Base-by-base conservation (phyloP, 2,113 vertebrate genomes). In the Takifugu flavidus region DNA sequence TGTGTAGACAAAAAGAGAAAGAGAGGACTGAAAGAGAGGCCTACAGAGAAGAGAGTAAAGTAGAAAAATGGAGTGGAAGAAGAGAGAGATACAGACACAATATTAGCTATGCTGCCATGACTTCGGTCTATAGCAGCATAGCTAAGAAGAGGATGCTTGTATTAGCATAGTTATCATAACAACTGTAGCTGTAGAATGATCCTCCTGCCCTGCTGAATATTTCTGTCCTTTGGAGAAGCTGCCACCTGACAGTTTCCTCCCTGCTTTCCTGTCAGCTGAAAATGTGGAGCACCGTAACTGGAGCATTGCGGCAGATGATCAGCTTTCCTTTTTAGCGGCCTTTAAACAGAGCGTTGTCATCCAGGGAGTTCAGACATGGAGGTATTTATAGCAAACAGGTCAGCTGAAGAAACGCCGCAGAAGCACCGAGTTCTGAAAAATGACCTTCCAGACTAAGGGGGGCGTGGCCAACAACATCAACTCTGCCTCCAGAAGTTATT, bases 361-460 rank as follows among this genome's bases (percentile, higher is more conserved):
- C 84, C 78, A 63, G 76, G 78, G 87, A 88, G 72, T 85, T 90
- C 83, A 86, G 75, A 62, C 63, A 31, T 25, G 61, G 87, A 72
- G 90, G 89, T 91, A 90, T 91, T 90, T 87, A 86, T 91, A 91
- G 81, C 82, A 89, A 89, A 59, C 82, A 12, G 90, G 89, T 88
- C 90, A 87, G 77, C 64, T 59, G 72, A 86, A 71, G 74, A 81
- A 77, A 74, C 75, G 72, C 69, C 58, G 74, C 69, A 66, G 67
- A 78, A 79, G 70, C 74, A 58, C 43, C 12, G 63, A 66, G 74
- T 72, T 60, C 61, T 69, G 77, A 39, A 39, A 39, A 39, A 39
- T 39, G 34, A 39, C 34, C 34, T 39, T 39, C n/a, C 47, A n/a
- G 15, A 2, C 7, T 1, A n/a, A 7, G n/a, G 25, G 20, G 47